Evolutionary conservation across 2,888 invertebrate genomes (phyloP), one percentile per base, ranked within the genome.

Genomic region (Drosophila crucigera): DNA sequence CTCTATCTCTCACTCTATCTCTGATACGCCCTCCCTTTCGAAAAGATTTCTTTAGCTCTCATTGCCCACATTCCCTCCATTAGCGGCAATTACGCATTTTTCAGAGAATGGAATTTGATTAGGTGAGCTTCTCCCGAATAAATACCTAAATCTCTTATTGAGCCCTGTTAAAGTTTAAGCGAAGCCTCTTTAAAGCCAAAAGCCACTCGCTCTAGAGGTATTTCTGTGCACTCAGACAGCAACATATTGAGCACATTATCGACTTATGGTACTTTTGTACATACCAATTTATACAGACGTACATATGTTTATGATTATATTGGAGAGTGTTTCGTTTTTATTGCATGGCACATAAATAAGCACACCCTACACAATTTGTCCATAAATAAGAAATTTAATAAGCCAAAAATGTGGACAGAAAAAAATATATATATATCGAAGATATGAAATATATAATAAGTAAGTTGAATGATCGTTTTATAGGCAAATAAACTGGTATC

Each of bases 361-460:
- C 68, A 68, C 68, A 19, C 37, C 70, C 86, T 76, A 84, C 84
- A 68, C 89, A 61, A 41, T 41, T 59, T 22, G 60, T 54, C 61
- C 82, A 72, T 91, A 89, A 89, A 85, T 87, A 85, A 71, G 55
- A 73, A 75, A 89, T 91, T 89, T 81, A 85, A 84, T 91, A 85
- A 84, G 84, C 78, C 84, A 70, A 82, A 64, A 78, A 56, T 68
- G 71, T 68, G 49, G 63, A 52, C 61, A 47, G 60, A 59, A 37
- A 66, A 58, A 67, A 53, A 67, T 50, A 22, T 25, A 25, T 25
- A 61, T 16, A 50, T 39, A 53, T 28, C 10, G 9, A 25, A 35
- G 33, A 43, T 64, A 49, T 37, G 33, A 31, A 54, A n/a, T 62
- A 33, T 25, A 1, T 7, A 49, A 49, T n/a, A 52, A 19, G 47